Base-by-base conservation (phyloP, 2,113 vertebrate genomes). In the Coturnix japonica region DNA sequence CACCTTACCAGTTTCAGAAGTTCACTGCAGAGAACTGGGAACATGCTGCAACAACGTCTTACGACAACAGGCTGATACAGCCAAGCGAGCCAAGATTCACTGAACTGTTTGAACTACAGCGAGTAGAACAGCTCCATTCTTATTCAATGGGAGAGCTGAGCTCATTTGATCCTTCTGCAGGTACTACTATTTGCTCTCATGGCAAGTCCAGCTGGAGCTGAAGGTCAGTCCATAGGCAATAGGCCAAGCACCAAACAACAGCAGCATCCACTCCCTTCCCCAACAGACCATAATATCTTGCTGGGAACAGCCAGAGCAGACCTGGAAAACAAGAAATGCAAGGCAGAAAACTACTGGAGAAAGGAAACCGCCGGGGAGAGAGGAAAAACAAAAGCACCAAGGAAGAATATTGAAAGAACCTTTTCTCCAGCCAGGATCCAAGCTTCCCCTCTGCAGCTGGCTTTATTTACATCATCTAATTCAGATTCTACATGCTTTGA, bases 401-500 rank as follows among this genome's bases (percentile, higher is more conserved):
- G 47, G 33, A 90, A 74, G 39, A 86, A 72, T 25, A 73, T 26
- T 84, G 43, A 73, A 71, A 72, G 66, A 87, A 57, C 51, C 67
- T 85, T 56, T 77, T 25, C 53, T 72, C 49, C 69, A 74, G 60
- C 44, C 89, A 90, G 65, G 77, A 86, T 63, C 43, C 31, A 16
- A 83, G 69, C 73, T 60, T 46, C 25, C 46, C 87, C 69, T 76
- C 59, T 25, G 26, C 63, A 91, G 92, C 82, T 96, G 61, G 78
- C 66, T 90, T 76, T 80, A 93, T 91, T 91, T 91, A 85, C 44
- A 53, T 79, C 89, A 84, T 85, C 95, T 91, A 83, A 96, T 92
- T 95, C 91, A 91, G 67, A 94, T 92, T 95, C 90, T 85, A 92
- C 96, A 96, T 79, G 90, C 83, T 81, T 95, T 81, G 25, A 82